Evolutionary conservation across 2,888 invertebrate genomes (phyloP).

Genomic region (Cryptophagus acutangulus): DNA sequence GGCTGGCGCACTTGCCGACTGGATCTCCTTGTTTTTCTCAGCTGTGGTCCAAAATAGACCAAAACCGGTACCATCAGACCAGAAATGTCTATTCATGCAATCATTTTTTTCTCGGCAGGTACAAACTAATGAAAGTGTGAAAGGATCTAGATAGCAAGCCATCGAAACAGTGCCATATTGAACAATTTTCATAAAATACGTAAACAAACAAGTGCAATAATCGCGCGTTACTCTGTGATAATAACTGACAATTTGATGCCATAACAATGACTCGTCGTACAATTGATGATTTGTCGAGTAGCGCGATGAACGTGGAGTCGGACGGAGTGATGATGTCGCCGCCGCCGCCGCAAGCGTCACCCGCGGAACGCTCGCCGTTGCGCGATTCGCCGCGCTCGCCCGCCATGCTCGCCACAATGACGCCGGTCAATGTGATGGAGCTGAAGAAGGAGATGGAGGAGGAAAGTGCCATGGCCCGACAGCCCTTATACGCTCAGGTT

Average conservation of each 20-base stretch:
- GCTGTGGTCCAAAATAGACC: too few relatives aligned
- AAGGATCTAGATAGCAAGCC: too few relatives aligned
- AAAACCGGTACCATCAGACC: too few relatives aligned
- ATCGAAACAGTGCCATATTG: too few relatives aligned
- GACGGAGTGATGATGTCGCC: constrained; percentile 48
- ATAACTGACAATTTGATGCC: constrained; percentile 26
- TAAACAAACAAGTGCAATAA: constrained; percentile 44
- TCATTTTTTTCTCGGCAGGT: too few relatives aligned
- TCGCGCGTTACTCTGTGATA: constrained; percentile 40
- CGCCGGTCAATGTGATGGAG: constrained; percentile 78
- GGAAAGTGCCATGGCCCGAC: constrained; percentile 56
- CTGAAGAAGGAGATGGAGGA: constrained; percentile 63
- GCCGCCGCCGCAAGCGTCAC: constrained; percentile 51
- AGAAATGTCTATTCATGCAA: too few relatives aligned
- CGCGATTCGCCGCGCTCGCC: constrained; percentile 61
- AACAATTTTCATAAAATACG: constrained; percentile 22
- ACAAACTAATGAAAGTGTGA: too few relatives aligned
- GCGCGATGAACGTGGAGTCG: constrained; percentile 32
- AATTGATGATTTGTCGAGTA: constrained; percentile 40
- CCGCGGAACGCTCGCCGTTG: constrained; percentile 46
- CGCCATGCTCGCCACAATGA: constrained; percentile 80
- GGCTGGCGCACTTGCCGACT: too few relatives aligned
- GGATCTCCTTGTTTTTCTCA: too few relatives aligned
- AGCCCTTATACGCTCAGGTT: constrained; percentile 56
- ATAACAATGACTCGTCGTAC: constrained; percentile 46